Base-by-base conservation (phyloP, 2,888 invertebrate genomes). In the Agonopterix heracliana region DNA sequence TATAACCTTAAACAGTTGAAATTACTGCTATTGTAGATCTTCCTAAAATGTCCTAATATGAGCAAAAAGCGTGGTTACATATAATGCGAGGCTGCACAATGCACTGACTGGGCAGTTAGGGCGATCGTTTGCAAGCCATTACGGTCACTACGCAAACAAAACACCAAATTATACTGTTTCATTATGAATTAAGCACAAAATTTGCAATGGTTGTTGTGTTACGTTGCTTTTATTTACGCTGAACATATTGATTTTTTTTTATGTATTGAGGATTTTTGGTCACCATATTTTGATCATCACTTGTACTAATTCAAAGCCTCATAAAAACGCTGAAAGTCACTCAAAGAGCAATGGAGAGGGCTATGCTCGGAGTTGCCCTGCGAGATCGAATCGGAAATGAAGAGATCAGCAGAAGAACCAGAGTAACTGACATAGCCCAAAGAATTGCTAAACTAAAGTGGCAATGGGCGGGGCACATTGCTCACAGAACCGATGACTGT, bases 41-140 rank as follows among this genome's bases (percentile, higher is more conserved):
- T 26, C 17, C 17, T 17, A 3, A 43, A 13, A 43, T 41, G 41
- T 47, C 44, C 38, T 34, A 26, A 13, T 38, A 13, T 12, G 4
- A 26, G 26, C 36, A 5, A 26, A 46, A 51, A 46, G 1, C 9
- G 49, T 71, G 64, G 70, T 55, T 42, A 53, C 55, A 44, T 11
- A 54, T 57, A 66, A 66, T 59, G 57, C 50, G 43, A 51, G 54
- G 41, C 35, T 59, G 53, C 59, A 66, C 62, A 68, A 61, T 69
- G 59, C 65, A 66, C 52, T 57, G 59, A 61, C 67, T 59, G 52
- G 54, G 62, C 63, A 65, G 66, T 72, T 67, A 64, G 58, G 51
- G 57, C 55, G 62, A 66, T 66, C 68, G 66, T 74, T 75, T 66
- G 70, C 64, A 57, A 62, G 55, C 65, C 71, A 74, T 74, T 70